A percentile compares a stretch with the other conserved stretches of the same genome.
Conservation (phyloP, 2,113 vertebrate genomes). For the Oostethus manadensis region DNA sequence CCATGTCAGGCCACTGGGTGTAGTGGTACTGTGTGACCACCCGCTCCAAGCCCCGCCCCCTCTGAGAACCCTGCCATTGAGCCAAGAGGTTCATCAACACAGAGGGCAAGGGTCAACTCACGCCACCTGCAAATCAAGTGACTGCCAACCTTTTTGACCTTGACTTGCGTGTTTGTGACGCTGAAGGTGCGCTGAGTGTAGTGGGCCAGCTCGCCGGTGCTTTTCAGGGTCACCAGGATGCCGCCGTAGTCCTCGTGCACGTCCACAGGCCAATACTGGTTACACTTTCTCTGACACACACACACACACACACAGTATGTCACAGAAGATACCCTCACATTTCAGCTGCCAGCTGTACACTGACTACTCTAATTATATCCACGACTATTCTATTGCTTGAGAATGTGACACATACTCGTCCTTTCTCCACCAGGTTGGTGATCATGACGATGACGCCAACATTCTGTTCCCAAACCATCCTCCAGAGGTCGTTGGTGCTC, state of each 20-base stretch:
- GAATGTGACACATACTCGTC: constrained; percentile 75
- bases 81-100: not conserved
- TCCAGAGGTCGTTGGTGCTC: constrained; percentile 94
- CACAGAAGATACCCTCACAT: not conserved
- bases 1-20: constrained; percentile 98
- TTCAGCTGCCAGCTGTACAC: too few species aligned
- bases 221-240: constrained; percentile 85
- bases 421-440: constrained; percentile 94
- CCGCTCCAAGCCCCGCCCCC: constrained; percentile 77
- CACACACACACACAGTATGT: not conserved
- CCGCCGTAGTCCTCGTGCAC: constrained; percentile 87
- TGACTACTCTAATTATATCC: too few species aligned
- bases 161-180: constrained; percentile 79
- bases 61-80: constrained; percentile 80
- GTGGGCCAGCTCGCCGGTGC: constrained; percentile 78
- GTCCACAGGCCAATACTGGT: constrained; percentile 93
- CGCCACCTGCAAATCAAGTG: not conserved
- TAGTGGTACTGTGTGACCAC: constrained; percentile 88
- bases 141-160: constrained; percentile 67
- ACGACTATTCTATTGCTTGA: too few species aligned
- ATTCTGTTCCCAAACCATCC: constrained; percentile 97
- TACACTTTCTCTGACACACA: constrained; percentile 87
- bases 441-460: constrained; percentile 93
- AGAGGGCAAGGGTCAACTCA: not conserved
- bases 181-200: constrained; percentile 89